Percentiles rank a stretch among this genome's conserved stretches.
phyloP scores from a whole-genome alignment of 2,888 invertebrate species.

The Clistopyga incitator region DNA sequence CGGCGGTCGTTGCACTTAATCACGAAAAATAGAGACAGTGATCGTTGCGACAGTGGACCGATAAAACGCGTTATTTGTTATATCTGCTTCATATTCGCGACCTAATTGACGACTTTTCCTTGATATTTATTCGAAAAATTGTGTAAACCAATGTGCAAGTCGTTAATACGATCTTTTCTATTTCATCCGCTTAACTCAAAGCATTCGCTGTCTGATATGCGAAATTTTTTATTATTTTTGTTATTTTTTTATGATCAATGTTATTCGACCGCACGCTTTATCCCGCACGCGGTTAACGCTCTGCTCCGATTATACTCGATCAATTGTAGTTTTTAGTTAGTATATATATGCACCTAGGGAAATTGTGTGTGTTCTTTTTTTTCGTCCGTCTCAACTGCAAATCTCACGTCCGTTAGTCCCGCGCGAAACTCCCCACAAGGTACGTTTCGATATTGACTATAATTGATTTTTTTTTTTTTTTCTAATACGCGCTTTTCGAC shows the following conservation, averaged over 20 bases:
- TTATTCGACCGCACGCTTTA: slow-evolving; percentile 45
- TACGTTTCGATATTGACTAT: slow-evolving; percentile 67
- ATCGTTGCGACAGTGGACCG: slow-evolving; percentile 48
- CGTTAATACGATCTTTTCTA: slow-evolving; percentile 27
- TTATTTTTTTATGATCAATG: slow-evolving; percentile 29
- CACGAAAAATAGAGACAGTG: slow-evolving; percentile 56
- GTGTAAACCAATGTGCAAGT: slow-evolving; percentile 36
- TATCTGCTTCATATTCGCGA: slow-evolving; percentile 10
- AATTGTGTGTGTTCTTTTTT: slow-evolving; percentile 25
- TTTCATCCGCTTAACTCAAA: slow-evolving; percentile 19
- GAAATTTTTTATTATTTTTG: slow-evolving; percentile 40
- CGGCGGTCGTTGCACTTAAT: slow-evolving; percentile 47
- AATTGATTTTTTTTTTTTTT: slow-evolving; percentile 41
- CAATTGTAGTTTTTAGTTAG: slow-evolving; percentile 10
- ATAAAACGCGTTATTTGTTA: slow-evolving; percentile 42
- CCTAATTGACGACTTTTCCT: slow-evolving; percentile 54
- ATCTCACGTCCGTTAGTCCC: slow-evolving; percentile 21
- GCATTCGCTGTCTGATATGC: slow-evolving; percentile 53
- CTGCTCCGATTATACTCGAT: slow-evolving; percentile 23
- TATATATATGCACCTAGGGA: slow-evolving; percentile 35
- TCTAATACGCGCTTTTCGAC: slow-evolving; percentile 14
- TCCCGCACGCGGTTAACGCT: slow-evolving; percentile 32
- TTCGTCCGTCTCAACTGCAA: not conserved
- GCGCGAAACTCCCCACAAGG: slow-evolving; percentile 43
- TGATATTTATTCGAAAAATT: slow-evolving; percentile 45